Conservation (phyloP, 2,113 vertebrate genomes). For the Neotoma lepida region DNA sequence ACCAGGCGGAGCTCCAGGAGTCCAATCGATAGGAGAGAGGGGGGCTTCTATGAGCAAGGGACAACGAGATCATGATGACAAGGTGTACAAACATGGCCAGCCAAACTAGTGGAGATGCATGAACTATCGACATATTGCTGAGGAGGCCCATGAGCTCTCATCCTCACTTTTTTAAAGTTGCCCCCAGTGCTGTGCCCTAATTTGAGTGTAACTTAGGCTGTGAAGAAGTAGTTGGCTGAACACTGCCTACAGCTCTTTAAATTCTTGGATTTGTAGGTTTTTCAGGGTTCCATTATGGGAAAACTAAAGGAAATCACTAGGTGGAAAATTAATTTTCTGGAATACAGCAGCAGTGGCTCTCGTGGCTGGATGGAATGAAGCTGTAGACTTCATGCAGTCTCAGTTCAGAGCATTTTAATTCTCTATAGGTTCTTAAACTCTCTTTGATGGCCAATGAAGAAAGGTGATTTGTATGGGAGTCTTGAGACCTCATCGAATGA, state of each 20-base stretch:
- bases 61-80: no score
- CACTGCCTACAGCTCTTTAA: conserved; percentile 61
- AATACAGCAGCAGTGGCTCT: conserved; percentile 57
- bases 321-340: conserved; percentile 79
- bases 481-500: conserved; percentile 31
- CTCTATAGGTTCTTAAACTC: conserved; percentile 59
- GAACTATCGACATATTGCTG: no score
- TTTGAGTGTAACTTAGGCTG: conserved; percentile 42
- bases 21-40: no score
- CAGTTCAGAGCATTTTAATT: conserved; percentile 69
- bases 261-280: conserved; percentile 60
- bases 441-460: conserved; percentile 33
- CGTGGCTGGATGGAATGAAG: conserved; percentile 62
- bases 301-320: conserved; percentile 76
- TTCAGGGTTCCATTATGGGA: conserved; percentile 69
- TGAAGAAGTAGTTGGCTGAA: conserved; percentile 53
- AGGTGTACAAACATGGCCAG: no score
- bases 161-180: neutral
- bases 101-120: no score
- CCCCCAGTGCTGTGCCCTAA: neutral
- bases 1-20: no score
- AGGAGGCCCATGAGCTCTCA: no score
- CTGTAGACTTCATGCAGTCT: conserved; percentile 63
- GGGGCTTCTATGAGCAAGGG: no score
- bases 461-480: conserved; percentile 54